Base-by-base conservation (phyloP, 2,888 invertebrate species). In the Trisateles emortualis region DNA sequence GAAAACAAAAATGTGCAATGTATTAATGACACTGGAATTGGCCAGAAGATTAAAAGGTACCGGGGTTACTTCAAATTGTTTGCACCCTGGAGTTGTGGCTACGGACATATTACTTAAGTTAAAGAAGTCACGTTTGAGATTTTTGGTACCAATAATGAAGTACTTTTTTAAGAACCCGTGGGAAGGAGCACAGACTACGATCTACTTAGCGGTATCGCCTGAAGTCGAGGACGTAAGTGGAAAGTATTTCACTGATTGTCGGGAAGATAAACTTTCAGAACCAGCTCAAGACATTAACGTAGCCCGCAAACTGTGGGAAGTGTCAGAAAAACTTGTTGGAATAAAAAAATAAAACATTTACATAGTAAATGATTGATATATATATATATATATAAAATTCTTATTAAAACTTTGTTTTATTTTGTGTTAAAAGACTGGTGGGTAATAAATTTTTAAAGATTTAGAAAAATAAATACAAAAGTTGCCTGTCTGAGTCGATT, bases 31-130 rank as follows among this genome's bases (percentile, higher is more conserved):
- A 0, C 81, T 94, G 22, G 97, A 97, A 84, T 83, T 97, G 57
- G 95, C 95, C 2, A 92, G 94, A 48, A 93, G 94, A 48, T 82
- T 97, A 43, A 93, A 95, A 76, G 95, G 95, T 2, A 94, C 95
- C 0, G 94, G 94, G 14, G 95, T 97, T 0, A 96, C 96, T 0
- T 95, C 94, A 0, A 97, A 97, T 79, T 95, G 95, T 71, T 87
- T 97, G 45, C 97, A 97, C 88, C 98, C 98, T 0, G 98, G 98
- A 22, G 49, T 58, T 8, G 67, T 97, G 32, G 94, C 95, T 68
- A 96, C 96, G 0, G 68, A 79, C 8, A 73, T 96, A 35, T 94
- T 96, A 94, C 88, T 94, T 42, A 94, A 94, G 10, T 36, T 72
- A 11, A 61, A 78, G 45, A 30, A 50, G 1, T 39, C 52, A 1